Conservation (phyloP, 2,888 invertebrate genomes). For the Drosophila neonasuta region DNA sequence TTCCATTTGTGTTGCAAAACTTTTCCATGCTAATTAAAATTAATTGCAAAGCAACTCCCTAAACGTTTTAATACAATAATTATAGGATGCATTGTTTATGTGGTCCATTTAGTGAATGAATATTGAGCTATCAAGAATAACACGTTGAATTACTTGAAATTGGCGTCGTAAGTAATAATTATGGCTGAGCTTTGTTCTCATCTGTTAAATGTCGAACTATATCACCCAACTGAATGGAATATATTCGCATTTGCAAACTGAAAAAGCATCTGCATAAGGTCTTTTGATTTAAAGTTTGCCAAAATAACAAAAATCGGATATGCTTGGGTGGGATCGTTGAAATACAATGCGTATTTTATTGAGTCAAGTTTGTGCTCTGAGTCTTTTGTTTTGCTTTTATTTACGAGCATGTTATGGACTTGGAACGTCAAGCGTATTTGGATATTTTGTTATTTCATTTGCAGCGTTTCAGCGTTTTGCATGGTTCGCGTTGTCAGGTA, state of each 20-base stretch:
- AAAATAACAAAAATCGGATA: not conserved
- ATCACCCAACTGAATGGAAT: not conserved
- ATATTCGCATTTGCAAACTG: not conserved
- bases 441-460: constrained; percentile 14
- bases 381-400: constrained; percentile 35
- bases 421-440: constrained; percentile 23
- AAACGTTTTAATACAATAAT: not conserved
- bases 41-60: not conserved
- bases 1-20: constrained; percentile 12
- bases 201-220: not conserved
- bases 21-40: constrained; percentile 11
- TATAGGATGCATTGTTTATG: not conserved
- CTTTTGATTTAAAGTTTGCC: not conserved
- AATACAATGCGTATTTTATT: not conserved
- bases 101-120: not conserved
- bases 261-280: not conserved
- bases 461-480: constrained; percentile 12
- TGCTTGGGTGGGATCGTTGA: not conserved
- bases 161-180: not conserved
- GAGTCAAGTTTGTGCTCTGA: constrained; percentile 41
- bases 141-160: not conserved
- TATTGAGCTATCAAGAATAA: not conserved
- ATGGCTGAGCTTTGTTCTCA: not conserved
- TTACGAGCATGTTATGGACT: constrained; percentile 16
- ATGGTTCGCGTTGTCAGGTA: constrained; percentile 27